phyloP scores from a whole-genome alignment of 2,888 invertebrate genomes.

The Phyllotreta cruciferae region DNA sequence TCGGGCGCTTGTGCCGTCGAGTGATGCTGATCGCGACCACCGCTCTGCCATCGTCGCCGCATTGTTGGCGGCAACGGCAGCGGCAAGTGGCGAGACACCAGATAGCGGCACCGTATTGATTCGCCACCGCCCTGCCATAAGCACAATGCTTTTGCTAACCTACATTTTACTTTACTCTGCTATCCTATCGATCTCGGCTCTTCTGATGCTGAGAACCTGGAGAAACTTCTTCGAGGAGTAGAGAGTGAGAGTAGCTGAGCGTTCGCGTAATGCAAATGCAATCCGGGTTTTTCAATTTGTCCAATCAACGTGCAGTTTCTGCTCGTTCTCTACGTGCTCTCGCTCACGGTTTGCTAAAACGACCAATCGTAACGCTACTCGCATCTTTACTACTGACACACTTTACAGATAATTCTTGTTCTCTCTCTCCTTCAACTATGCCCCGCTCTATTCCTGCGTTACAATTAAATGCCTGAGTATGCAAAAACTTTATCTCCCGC shows the following conservation, averaged over 20 bases:
- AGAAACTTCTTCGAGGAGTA: conserved; percentile 40
- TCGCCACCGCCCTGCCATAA: conserved; percentile 50
- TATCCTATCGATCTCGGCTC: conserved; percentile 49
- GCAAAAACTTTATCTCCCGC: too few species aligned
- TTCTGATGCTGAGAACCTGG: conserved; percentile 42
- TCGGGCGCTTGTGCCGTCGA: conserved; percentile 24
- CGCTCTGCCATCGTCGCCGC: conserved; percentile 13
- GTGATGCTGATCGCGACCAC: conserved; percentile 14
- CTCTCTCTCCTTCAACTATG: background rate
- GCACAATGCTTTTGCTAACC: conserved; percentile 57
- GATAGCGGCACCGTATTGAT: conserved; percentile 43
- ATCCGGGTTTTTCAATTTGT: background rate
- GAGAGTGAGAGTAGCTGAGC: background rate
- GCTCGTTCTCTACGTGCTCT: conserved; percentile 13
- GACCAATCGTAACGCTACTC: conserved; percentile 8
- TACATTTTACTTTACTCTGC: conserved; percentile 53
- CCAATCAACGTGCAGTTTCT: conserved; percentile 11
- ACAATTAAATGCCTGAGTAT: too few species aligned
- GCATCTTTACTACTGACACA: conserved; percentile 7
- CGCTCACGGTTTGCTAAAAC: background rate
- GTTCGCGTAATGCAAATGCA: background rate
- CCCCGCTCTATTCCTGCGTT: too few species aligned
- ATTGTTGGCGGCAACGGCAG: conserved; percentile 31
- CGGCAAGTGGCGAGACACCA: conserved; percentile 30
- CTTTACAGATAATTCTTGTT: conserved; percentile 3